These are phyloP conservation scores for Solen grandis DNA, from an alignment of 1,140 invertebrate species.

Conservation along the genomic window DNA sequence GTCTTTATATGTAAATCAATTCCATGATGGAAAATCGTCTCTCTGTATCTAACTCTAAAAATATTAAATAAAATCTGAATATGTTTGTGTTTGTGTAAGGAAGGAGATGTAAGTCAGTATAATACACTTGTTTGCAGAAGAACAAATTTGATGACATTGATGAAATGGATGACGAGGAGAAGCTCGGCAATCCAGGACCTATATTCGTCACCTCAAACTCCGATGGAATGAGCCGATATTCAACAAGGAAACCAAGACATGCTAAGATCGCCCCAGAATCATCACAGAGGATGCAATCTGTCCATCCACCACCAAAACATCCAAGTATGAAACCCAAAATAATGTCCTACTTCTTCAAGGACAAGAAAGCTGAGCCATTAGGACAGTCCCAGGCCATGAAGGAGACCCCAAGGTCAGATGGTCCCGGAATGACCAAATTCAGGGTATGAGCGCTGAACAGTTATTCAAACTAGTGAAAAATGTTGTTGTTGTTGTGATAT, in stretches of 20 bases:
- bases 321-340: neutral
- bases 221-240: neutral
- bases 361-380: no score
- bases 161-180: neutral
- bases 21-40: neutral
- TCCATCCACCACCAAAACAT: neutral
- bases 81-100: neutral
- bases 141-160: neutral
- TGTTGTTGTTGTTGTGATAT: no score
- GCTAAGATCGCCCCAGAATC: neutral
- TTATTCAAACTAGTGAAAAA: no score
- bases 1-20: neutral
- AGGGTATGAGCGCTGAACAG: no score
- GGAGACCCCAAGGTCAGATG: no score
- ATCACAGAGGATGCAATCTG: neutral
- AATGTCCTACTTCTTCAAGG: neutral
- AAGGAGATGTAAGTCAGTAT: neutral
- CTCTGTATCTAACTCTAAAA: neutral
- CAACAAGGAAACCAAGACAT: neutral
- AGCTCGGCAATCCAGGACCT: neutral
- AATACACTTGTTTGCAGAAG: neutral
- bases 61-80: neutral
- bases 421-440: no score
- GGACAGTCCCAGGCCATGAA: no score
- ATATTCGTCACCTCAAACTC: neutral